Evolutionary conservation across 2,888 invertebrate species (phyloP), one percentile per base, ranked within the genome.

Genomic region (Eristalis pertinax): DNA sequence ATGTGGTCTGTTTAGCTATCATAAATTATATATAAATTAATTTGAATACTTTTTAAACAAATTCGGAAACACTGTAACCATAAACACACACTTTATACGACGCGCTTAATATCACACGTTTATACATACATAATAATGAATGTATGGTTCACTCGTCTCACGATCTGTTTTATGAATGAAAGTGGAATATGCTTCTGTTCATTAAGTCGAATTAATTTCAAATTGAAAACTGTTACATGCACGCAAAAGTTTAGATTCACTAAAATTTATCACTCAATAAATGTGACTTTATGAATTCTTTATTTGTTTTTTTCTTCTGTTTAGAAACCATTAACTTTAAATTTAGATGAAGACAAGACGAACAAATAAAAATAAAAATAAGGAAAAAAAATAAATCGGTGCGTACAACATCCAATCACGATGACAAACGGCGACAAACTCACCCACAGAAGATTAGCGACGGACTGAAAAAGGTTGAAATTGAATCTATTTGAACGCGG

Each of bases 141-240:
- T 70, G 70, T 60, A 67, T 29, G 50, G 50, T 79, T 41, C 60
- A 22, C 75, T 70, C 67, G 60, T 73, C 72, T 67, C 24, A 11
- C 50, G 19, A 72, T 76, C 50, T 62, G 26, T 76, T 85, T 85
- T 76, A 81, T 84, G 84, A 84, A 85, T 85, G 84, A 76, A 85
- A 83, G 19, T 35, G 10, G 41, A 24, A 11, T 43, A 22, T 60
- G 50, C 1, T 50, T 50, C 50, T 19, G 50, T 19, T 50, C 19
- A 19, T 50, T 50, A 19, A 50, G 19, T 50, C 50, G 50, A 50
- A 50, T 19, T 8, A 7, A 50, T 50, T 50, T 50, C n/a, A 50
- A 50, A 50, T 50, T 8, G n/a, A 8, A 50, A 8, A 50, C 64
- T 64, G 56, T 58, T 75, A 56, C 38, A 11, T 56, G 58, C 56